Evolutionary conservation across 2,113 vertebrate species (phyloP), one percentile per base, ranked within the genome.

Genomic region (Alosa alosa): DNA sequence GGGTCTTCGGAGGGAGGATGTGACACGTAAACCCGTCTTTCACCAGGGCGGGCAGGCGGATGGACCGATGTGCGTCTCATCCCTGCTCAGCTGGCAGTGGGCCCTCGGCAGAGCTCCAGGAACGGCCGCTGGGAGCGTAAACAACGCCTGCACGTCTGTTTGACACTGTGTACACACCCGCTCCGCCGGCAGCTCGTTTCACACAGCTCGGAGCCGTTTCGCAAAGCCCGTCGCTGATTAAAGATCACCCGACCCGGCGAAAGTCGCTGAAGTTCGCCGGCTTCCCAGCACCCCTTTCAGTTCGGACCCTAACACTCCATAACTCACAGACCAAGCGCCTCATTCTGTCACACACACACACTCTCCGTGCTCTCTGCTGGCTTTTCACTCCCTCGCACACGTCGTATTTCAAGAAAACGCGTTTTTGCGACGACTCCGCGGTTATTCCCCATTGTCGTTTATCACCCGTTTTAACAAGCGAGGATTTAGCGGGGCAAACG

Each of bases 1-100:
- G 52, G 88, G 92, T 91, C 91, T 94, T 93, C 91, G 85, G 83
- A 72, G 89, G 90, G 60, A 91, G 93, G 93, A 95, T 93, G 92
- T 93, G 91, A 92, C 90, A 89, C 90, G 91, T 94, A 93, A 94
- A 92, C 91, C 93, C 92, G 10, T 85, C 88, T 91, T 91, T 90
- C 90, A 90, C 90, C 92, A 85, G 41, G 41, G 41, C 41, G 87
- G 89, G 86, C 91, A 90, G 90, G 52, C 15, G 52, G 4, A 1
- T 17, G 57, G 22, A 9, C 22, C 6, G 20, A 64, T 20, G 5
- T 18, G 91, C 91, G 82, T 82, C 86, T 81, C 86, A 49, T 20
- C 57, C 89, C 90, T 81, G 85, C 84, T 88, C 90, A 82, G 85
- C 84, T 88, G 20, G 52, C 91, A 22, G 41, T 9, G 39, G 55